Evolutionary conservation across 2,888 invertebrate genomes (phyloP).

Genomic region (Microdon myrmicae): DNA sequence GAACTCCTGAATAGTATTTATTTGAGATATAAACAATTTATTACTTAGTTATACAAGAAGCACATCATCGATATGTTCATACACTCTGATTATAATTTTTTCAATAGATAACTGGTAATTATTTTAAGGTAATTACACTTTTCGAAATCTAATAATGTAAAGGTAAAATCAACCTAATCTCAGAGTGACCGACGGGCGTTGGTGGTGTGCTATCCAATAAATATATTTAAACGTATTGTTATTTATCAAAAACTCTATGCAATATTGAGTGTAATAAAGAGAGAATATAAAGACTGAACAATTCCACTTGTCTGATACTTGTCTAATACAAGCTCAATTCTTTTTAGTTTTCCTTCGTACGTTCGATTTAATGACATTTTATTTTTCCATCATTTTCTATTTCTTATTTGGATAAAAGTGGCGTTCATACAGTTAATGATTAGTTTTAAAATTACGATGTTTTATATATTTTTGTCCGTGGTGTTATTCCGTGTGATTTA

Average conservation of each 20-base stretch:
- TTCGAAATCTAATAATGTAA: no score
- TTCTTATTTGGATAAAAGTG: constrained; percentile 44
- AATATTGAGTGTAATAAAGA: constrained; percentile 51
- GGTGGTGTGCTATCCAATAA: constrained; percentile 51
- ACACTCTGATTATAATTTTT: constrained; percentile 12
- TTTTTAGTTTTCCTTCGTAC: constrained; percentile 29
- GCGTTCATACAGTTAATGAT: no score
- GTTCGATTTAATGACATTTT: constrained; percentile 6
- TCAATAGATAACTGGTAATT: constrained; percentile 57
- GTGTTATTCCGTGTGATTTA: constrained; percentile 43
- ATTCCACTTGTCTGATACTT: constrained; percentile 42
- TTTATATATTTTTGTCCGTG: constrained; percentile 30
- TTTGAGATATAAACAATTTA: constrained; percentile 51
- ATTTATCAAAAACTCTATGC: constrained; percentile 53
- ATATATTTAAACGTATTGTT: constrained; percentile 57
- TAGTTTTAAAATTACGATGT: constrained; percentile 35
- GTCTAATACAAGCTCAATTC: constrained; percentile 26
- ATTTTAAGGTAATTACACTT: constrained; percentile 59
- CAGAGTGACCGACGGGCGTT: constrained; percentile 5
- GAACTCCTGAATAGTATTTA: constrained; percentile 43
- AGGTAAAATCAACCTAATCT: constrained; percentile 2
- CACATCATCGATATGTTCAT: constrained; percentile 20
- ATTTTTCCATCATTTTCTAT: constrained; percentile 14
- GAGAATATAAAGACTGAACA: constrained; percentile 33
- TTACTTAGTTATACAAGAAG: constrained; percentile 47